Evolutionary conservation across 1,140 invertebrate genomes (phyloP), one percentile per base, ranked within the genome.

Genomic region (Lethrus apterus): DNA sequence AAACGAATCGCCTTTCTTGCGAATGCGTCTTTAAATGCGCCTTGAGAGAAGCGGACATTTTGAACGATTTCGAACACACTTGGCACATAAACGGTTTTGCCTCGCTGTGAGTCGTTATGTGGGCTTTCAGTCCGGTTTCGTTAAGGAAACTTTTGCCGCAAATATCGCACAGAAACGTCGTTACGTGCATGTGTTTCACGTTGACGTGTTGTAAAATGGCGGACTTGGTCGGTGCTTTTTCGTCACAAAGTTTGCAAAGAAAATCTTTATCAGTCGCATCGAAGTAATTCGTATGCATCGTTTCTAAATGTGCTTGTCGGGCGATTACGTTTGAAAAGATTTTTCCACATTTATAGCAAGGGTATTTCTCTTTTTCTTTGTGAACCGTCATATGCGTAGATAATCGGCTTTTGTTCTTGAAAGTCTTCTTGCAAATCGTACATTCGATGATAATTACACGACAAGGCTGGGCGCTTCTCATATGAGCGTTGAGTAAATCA

Each of bases 21-120:
- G 36, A 40, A 34, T 61, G 59, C 8, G 46, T 43, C 9, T 47
- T 7, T 26, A 49, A 49, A 48, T 80, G 78, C 59, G 70, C 72
- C 41, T 75, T 74, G 21, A 79, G 65, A 36, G 77, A 65, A 14
- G 74, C 76, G 52, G 71, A 70, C 4, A 76, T 75, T 13, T 78
- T 72, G 53, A 79, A 80, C 0, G 76, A 75, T 57, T 82, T 77
- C 4, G 70, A 65, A 60, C 85, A 88, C 24, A 75, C 70, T 26
- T 70, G 66, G 59, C 84, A 86, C 52, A 75, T 72, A 62, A 84
- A 86, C 0, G 84, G 84, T 52, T 81, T 74, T 56, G 84, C 80
- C 3, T 84, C 84, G 18, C 80, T 84, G 65, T 87, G 83, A 56
- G 81, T 70, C 55, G 83, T 69, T 51, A 84, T 81, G 65, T 88